These are phyloP conservation scores for Rotaria socialis DNA, from an alignment of 2,888 invertebrate genomes.

Conservation along the genomic window DNA sequence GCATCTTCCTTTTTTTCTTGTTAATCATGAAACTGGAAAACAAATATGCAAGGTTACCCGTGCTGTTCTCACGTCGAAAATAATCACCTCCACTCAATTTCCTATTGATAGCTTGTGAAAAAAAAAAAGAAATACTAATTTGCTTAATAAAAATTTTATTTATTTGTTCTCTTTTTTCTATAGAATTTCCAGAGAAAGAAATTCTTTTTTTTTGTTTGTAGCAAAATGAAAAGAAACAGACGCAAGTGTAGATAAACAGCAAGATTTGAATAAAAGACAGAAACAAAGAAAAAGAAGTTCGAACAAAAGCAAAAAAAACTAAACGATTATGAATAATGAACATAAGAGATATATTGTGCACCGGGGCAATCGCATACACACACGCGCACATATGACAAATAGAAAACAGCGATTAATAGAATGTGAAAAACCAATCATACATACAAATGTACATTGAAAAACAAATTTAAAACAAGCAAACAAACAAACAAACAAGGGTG, in stretches of 20 bases:
- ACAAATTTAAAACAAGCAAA: too few relatives aligned
- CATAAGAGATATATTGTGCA: constrained; percentile 23
- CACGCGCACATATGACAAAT: neutral
- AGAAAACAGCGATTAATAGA: constrained; percentile 9
- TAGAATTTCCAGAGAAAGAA: neutral
- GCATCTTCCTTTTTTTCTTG: too few relatives aligned
- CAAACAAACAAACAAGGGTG: neutral
- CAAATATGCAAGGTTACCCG: too few relatives aligned
- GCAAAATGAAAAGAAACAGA: constrained; percentile 23
- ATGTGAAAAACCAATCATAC: constrained; percentile 13
- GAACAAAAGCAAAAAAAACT: neutral
- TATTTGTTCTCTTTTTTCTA: neutral
- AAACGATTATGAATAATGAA: constrained; percentile 14
- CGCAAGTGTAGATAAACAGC: neutral
- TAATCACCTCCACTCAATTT: too few relatives aligned
- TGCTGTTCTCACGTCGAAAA: too few relatives aligned
- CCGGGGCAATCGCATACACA: neutral
- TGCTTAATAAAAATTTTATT: neutral
- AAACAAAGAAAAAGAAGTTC: neutral
- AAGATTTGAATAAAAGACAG: neutral
- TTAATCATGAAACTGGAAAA: too few relatives aligned
- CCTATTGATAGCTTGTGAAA: neutral
- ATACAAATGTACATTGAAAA: neutral
- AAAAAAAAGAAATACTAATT: too few relatives aligned
- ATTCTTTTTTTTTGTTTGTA: neutral